Evolutionary conservation across 2,888 invertebrate genomes (phyloP).

Genomic region (Eupithecia insigniata): DNA sequence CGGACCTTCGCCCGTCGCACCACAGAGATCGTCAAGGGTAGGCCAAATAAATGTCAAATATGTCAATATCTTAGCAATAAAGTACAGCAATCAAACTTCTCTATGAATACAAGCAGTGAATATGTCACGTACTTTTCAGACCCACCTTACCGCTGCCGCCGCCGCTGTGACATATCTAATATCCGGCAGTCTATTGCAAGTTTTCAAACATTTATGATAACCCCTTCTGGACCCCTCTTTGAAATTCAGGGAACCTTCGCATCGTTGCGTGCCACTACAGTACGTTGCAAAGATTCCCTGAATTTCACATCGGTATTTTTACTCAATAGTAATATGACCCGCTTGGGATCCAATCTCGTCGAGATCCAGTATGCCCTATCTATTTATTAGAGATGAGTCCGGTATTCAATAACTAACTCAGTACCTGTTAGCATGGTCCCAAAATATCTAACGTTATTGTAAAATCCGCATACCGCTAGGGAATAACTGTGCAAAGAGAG

Average conservation of each 20-base stretch:
- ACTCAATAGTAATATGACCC: neutral
- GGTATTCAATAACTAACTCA: no score
- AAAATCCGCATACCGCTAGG: no score
- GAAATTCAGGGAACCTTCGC: slow-evolving; percentile 1
- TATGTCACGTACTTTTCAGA: neutral
- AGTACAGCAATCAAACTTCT: neutral
- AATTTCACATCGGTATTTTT: slow-evolving; percentile 9
- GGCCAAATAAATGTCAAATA: no score
- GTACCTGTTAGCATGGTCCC: no score
- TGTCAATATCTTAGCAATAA: neutral
- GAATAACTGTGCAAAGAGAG: no score
- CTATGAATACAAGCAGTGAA: neutral
- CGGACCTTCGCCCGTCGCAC: no score
- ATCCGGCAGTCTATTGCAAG: slow-evolving; percentile 15
- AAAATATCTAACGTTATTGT: no score
- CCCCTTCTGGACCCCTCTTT: neutral
- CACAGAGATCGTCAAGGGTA: no score
- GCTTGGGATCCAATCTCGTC: neutral
- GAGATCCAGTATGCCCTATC: slow-evolving; percentile 3
- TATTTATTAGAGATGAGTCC: no score
- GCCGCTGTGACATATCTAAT: slow-evolving; percentile 8
- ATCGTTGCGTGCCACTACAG: neutral
- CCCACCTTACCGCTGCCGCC: slow-evolving; percentile 2
- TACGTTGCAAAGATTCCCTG: no score
- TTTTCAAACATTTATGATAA: slow-evolving; percentile 12